Evolutionary conservation across 2,888 invertebrate species (phyloP).

Genomic region (Lycophotia porphyrea): DNA sequence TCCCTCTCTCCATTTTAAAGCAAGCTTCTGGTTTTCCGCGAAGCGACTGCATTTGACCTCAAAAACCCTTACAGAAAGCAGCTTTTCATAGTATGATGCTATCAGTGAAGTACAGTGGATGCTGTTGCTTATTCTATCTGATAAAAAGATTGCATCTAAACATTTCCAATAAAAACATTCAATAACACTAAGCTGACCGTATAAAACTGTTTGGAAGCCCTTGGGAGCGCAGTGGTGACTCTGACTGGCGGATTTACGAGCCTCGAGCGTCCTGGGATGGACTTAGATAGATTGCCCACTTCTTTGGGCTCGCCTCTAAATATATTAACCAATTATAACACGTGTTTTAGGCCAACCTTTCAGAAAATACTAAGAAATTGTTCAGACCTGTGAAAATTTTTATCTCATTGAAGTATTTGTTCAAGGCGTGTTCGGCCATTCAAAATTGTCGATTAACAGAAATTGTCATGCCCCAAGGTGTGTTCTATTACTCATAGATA

Average conservation of each 20-base stretch:
- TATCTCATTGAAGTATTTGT: constrained; percentile 24
- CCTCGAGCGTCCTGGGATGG: constrained; percentile 73
- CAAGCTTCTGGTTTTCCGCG: constrained; percentile 53
- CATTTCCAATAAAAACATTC: constrained; percentile 61
- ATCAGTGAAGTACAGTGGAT: constrained; percentile 40
- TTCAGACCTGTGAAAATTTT: constrained; percentile 30
- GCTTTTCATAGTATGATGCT: constrained; percentile 52
- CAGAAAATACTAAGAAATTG: constrained; percentile 20
- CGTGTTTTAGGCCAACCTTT: constrained; percentile 50
- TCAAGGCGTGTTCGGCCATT: constrained; percentile 34
- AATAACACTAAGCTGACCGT: constrained; percentile 66
- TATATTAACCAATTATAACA: constrained; percentile 73
- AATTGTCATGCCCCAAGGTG: constrained; percentile 40
- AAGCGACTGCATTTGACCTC: constrained; percentile 55
- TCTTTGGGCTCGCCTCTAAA: constrained; percentile 73
- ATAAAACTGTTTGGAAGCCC: constrained; percentile 68
- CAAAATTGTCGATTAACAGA: constrained; percentile 33
- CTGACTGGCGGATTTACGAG: constrained; percentile 77
- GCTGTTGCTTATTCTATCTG: constrained; percentile 40
- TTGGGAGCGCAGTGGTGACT: constrained; percentile 72
- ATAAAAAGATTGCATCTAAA: constrained; percentile 57
- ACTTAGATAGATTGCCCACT: constrained; percentile 78
- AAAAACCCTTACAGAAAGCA: constrained; percentile 49
- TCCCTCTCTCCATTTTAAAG: constrained; percentile 39
- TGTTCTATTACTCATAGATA: constrained; percentile 59